Evolutionary conservation across 2,113 vertebrate genomes (phyloP).

Genomic region (Melanerpes aurifrons): DNA sequence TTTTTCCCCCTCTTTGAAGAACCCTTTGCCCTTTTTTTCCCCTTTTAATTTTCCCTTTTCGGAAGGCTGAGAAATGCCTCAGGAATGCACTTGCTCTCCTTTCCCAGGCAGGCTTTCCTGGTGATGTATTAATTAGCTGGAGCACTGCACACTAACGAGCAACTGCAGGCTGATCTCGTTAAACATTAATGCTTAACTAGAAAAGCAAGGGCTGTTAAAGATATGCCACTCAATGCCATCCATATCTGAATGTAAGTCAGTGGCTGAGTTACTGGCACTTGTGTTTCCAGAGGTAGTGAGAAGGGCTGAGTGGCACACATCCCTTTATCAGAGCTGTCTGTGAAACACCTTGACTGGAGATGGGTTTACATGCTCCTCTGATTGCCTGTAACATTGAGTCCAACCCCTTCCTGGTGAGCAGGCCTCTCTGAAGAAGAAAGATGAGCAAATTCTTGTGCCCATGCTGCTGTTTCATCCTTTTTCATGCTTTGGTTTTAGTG

Average conservation of each 20-base stretch:
- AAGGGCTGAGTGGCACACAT: background rate
- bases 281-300: background rate
- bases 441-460: background rate
- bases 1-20: background rate
- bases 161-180: conserved; percentile 65
- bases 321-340: background rate
- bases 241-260: conserved; percentile 26
- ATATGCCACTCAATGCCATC: conserved; percentile 61
- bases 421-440: background rate
- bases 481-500: background rate
- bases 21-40: background rate
- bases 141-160: conserved; percentile 59
- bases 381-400: background rate
- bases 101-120: background rate
- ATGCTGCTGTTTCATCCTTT: background rate
- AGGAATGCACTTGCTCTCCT: conserved; percentile 50
- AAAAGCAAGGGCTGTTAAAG: conserved; percentile 66
- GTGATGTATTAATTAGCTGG: conserved; percentile 70
- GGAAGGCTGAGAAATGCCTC: conserved; percentile 20
- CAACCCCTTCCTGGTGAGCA: background rate
- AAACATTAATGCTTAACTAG: conserved; percentile 79
- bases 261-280: background rate
- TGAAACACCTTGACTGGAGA: background rate
- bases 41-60: background rate
- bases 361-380: background rate